Evolutionary conservation across 2,113 vertebrate species (phyloP).

Genomic region (Pachyramphus minor): DNA sequence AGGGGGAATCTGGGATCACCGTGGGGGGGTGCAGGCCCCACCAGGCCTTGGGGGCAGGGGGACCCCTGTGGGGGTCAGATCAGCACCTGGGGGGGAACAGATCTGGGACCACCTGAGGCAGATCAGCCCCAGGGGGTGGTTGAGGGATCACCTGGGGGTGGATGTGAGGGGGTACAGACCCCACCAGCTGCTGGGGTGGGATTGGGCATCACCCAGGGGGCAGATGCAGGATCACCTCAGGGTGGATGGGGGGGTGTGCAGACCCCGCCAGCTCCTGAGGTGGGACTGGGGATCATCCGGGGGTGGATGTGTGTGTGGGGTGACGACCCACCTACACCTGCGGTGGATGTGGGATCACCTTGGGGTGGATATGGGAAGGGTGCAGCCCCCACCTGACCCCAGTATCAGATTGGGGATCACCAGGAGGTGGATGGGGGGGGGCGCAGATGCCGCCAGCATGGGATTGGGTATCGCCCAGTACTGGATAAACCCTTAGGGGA

Average conservation of each 20-base stretch:
- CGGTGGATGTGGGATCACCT: neutral
- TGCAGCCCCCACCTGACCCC: neutral
- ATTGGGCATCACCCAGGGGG: neutral
- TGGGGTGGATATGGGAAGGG: neutral
- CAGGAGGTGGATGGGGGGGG: neutral
- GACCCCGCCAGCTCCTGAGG: neutral
- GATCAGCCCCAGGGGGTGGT: neutral
- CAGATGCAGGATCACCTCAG: neutral
- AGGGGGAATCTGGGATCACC: accelerated
- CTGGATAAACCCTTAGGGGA: neutral
- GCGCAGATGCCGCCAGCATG: neutral
- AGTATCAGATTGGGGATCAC: neutral
- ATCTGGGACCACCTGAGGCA: neutral
- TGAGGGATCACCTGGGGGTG: neutral
- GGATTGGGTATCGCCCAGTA: neutral
- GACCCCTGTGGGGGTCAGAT: neutral
- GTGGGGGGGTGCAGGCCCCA: neutral
- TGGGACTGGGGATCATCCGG: neutral
- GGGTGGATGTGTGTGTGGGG: neutral
- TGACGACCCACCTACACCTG: neutral
- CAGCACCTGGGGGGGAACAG: accelerated
- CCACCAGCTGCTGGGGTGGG: neutral
- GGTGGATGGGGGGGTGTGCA: neutral
- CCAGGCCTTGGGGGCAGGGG: neutral
- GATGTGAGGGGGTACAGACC: neutral